These are phyloP conservation scores for Rhizoglyphus robini DNA, from an alignment of 1,140 invertebrate genomes.

Conservation along the genomic window DNA sequence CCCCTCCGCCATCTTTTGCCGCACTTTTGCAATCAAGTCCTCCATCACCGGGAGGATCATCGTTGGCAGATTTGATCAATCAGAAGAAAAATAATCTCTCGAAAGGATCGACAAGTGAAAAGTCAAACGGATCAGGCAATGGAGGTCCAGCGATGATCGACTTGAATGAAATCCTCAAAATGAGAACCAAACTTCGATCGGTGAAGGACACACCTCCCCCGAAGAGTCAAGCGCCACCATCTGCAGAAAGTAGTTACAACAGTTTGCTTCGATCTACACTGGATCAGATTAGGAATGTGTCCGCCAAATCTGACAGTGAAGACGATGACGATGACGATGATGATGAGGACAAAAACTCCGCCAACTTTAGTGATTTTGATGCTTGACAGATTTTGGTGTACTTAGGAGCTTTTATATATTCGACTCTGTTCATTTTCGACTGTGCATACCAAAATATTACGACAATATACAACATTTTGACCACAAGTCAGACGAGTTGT, in stretches of 20 bases:
- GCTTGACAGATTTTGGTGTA: too few relatives aligned
- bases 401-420: too few relatives aligned
- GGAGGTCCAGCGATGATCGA: not conserved
- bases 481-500: too few relatives aligned
- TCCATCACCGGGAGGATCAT: not conserved
- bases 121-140: not conserved
- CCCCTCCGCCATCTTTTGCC: not conserved
- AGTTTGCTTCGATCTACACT: not conserved
- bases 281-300: not conserved
- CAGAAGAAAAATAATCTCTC: not conserved
- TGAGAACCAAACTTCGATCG: not conserved
- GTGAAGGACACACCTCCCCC: not conserved
- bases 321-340: not conserved
- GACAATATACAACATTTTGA: too few relatives aligned
- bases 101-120: not conserved
- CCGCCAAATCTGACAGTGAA: not conserved
- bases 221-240: not conserved
- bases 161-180: constrained; percentile 1
- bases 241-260: too few relatives aligned
- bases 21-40: not conserved
- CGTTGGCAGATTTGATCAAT: not conserved
- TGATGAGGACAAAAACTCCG: not conserved
- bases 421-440: too few relatives aligned
- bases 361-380: not conserved
- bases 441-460: too few relatives aligned